phyloP scores from a whole-genome alignment of 2,888 invertebrate species.

The Drosophila suboccidentalis region DNA sequence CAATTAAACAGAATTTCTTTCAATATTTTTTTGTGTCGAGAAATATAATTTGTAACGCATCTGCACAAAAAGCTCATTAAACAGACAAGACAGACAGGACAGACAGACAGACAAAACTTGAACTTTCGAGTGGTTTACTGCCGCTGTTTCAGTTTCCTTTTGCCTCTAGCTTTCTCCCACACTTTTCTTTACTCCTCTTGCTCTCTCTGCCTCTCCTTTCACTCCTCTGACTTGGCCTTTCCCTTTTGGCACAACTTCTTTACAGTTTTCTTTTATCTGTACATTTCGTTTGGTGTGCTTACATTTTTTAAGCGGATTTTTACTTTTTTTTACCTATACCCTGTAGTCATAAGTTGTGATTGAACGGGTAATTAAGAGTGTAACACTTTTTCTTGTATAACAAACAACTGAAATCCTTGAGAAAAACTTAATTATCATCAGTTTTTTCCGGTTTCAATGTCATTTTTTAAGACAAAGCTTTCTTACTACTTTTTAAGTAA shows the following conservation, averaged over 20 bases:
- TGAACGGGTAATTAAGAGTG: not conserved
- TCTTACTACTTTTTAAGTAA: too few species aligned
- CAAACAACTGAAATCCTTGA: too few species aligned
- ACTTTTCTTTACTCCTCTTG: not conserved
- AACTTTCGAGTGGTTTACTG: constrained; percentile 32
- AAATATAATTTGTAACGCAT: constrained; percentile 36
- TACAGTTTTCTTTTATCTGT: constrained; percentile 43
- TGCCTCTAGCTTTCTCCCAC: not conserved
- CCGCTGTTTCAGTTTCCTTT: constrained; percentile 6
- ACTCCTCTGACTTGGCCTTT: not conserved
- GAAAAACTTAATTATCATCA: too few species aligned
- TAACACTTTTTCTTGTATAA: not conserved
- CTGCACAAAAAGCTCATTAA: constrained; percentile 61
- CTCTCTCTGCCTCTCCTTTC: not conserved
- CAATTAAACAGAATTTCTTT: constrained; percentile 27
- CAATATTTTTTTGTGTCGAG: constrained; percentile 10
- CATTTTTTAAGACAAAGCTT: too few species aligned
- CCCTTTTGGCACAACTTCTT: constrained; percentile 24
- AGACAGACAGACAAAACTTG: constrained; percentile 22
- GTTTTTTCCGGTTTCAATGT: too few species aligned
- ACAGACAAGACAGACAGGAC: constrained; percentile 22
- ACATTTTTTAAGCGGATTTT: constrained; percentile 74
- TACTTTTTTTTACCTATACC: constrained; percentile 17
- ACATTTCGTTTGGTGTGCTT: constrained; percentile 57
- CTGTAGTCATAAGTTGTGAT: not conserved